Base-by-base conservation (phyloP, 2,797 vertebrate species). In the Tarsius wallacei region DNA sequence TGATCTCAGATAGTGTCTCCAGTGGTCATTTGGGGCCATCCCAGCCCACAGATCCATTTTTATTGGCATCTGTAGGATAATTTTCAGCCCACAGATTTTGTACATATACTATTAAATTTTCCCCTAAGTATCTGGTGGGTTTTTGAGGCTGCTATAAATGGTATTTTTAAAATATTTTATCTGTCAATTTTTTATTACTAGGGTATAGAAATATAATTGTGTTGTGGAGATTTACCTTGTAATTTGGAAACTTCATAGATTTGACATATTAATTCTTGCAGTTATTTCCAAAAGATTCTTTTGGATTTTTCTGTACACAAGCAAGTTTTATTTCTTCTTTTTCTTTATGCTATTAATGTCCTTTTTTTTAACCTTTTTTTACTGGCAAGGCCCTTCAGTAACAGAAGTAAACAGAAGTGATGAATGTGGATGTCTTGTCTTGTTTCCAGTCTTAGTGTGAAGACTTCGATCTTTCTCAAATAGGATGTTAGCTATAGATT, bases 201-300 rank as follows among this genome's bases (percentile, higher is more conserved):
- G 33, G 36, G 19, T 36, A 13, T 42, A 71, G 77, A 80, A 84
- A 82, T 84, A 21, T 36, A 93, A 42, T 19, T 96, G 84, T 55
- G 16, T 33, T 96, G 33, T 17, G 16, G 55, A n/a, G 82, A 57
- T 86, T 89, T 68, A 90, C n/a, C 61, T 92, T 90, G n/a, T 78
- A 74, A 71, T 63, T 36, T 86, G 51, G 70, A 49, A 64, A 6
- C 21, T 84, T 51, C 49, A 55, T 49, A 63, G 91, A 83, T 66
- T 74, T 51, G 42, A 73, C 9, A 64, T 49, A 31, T 33, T 96
- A 63, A 47, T 71, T 93, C 33, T 64, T 36, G 53, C 33, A 33
- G 36, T 91, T 76, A 63, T 80, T 53, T 86, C 85, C 26, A 49
- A 71, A 87, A 83, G 61, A 71, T 78, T 76, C 28, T 95, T 89